Base-by-base conservation (phyloP, 53 echinoderm and acorn worm species). In the Henricia sp. region DNA sequence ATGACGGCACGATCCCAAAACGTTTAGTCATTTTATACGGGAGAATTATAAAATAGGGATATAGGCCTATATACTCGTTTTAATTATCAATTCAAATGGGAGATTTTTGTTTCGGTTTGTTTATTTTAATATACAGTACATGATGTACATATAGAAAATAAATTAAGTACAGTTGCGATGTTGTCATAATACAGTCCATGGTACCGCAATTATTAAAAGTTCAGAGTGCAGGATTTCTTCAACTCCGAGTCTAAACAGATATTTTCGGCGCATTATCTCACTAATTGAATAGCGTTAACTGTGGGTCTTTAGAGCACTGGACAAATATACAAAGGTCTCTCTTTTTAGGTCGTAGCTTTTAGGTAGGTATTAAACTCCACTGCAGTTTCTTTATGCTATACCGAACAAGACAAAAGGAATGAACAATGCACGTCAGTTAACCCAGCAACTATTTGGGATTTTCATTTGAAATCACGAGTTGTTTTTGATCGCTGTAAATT, bases 271-370 rank as follows among this genome's bases (percentile, higher is more conserved):
- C 3, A 24, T 56, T 23, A 5, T 5, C 24, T 56, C n/a, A n/a
- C 4, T 17, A 13, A 17, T 9, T 56, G 14, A 46, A 4, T 56
- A 56, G 23, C 56, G 13, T 56, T 56, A 56, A 46, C n/a, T 6
- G 11, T 13, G 11, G 19, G 11, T 53, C n/a, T 56, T 25, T 24
- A 56, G 23, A 25, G 56, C 56, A 9, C 56, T 56, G 10, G 27
- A 27, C 56, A 56, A 56, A 56, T 23, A 5, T 56, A 56, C 56
- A 56, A 56, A 56, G 56, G 56, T 56, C 56, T n/a, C 56, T 55
- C 56, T 56, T n/a, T n/a, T n/a, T n/a, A n/a, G n/a, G n/a, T n/a
- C n/a, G n/a, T n/a, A n/a, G n/a, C n/a, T n/a, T n/a, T n/a, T n/a
- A n/a, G n/a, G n/a, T n/a, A n/a, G n/a, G 2, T n/a, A n/a, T n/a